Base-by-base conservation (phyloP, 1,140 invertebrate species). In the Zaprionus ornatus region DNA sequence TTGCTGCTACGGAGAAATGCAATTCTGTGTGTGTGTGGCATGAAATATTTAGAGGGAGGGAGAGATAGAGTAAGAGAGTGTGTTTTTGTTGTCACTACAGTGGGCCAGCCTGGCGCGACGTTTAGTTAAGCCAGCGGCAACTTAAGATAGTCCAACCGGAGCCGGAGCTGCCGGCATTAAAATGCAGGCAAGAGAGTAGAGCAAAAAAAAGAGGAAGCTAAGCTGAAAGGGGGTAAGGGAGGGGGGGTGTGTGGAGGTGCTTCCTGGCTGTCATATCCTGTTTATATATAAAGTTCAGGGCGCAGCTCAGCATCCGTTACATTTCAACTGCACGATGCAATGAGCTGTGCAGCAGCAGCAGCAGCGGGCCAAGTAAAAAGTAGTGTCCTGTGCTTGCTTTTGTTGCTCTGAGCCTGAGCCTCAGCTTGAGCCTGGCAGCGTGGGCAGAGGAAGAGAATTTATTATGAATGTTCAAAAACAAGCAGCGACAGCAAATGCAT, bases 401-500 rank as follows among this genome's bases (percentile, higher is more conserved):
- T 67, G 48, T 32, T 59, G 13, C n/a, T n/a, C 17, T 2, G 57
- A 45, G 15, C 13, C 23, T 59, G 21, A 45, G 67, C 52, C 63
- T 60, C 64, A 62, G 81, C 79, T 61, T 71, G 75, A 64, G 45
- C 65, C 60, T 66, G 15, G 79, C n/a, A 42, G 64, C 77, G 67
- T 82, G 76, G 62, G 59, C 62, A 63, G 13, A 57, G 59, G 48
- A 57, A 52, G 48, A 37, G 87, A 88, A 88, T 86, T 77, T 86
- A 86, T 86, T 86, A 88, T 86, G 84, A 86, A 86, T 88, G 83
- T 83, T 88, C 40, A 79, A 86, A 87, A 82, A 86, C 82, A 85
- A 85, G 76, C 75, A 76, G 61, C 68, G 62, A 79, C 82, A 76
- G 79, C 79, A 82, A 86, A 80, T 86, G 80, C 83, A 86, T 80